Conservation (phyloP, 2,888 invertebrate species). For the Crepidodera aurea region DNA sequence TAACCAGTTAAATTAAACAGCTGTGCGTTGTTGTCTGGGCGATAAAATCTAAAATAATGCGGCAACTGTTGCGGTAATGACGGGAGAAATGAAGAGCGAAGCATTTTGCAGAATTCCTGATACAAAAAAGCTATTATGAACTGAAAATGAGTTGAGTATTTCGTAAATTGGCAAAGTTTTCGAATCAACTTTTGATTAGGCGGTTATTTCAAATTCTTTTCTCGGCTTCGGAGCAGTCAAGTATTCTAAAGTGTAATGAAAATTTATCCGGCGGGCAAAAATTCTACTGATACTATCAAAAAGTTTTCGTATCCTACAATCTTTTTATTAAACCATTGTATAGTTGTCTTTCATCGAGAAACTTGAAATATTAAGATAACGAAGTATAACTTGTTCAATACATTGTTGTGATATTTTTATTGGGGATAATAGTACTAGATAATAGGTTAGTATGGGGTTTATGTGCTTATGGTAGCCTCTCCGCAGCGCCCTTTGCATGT, state of each 20-base stretch:
- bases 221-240: neutral
- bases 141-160: constrained; percentile 26
- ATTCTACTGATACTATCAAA: neutral
- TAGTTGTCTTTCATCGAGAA: no score
- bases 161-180: constrained; percentile 27
- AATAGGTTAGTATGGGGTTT: no score
- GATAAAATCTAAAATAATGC: constrained; percentile 2
- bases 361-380: no score
- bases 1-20: neutral
- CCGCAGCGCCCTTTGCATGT: no score
- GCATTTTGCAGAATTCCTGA: neutral
- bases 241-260: constrained; percentile 16
- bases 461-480: no score
- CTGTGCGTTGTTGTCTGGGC: neutral
- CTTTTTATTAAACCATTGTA: neutral
- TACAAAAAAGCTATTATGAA: constrained; percentile 25
- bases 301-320: neutral
- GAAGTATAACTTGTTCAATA: no score
- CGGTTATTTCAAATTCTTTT: constrained; percentile 21
- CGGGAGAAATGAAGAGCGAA: constrained; percentile 1
- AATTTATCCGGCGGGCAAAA: constrained; percentile 3
- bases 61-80: constrained; percentile 6
- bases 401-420: no score
- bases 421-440: no score
- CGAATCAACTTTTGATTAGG: constrained; percentile 31